phyloP scores from a whole-genome alignment of 2,797 vertebrate species.

The Crax fasciolata region DNA sequence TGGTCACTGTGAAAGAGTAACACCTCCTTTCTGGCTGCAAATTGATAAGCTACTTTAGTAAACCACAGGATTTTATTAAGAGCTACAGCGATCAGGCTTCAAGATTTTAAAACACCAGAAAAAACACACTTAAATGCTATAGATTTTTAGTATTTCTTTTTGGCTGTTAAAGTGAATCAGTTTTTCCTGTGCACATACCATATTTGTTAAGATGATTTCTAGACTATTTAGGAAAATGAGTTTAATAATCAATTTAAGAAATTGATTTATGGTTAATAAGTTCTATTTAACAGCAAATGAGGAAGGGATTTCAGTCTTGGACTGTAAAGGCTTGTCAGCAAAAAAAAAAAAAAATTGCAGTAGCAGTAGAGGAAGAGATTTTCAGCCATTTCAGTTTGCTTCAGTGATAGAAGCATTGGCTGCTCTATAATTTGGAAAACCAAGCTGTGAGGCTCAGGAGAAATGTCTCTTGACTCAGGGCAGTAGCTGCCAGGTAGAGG shows the following conservation, averaged over 20 bases:
- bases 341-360: background rate
- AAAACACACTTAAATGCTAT: background rate
- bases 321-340: background rate
- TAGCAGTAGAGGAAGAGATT: background rate
- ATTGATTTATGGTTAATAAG: background rate
- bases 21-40: background rate
- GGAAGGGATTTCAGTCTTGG: background rate
- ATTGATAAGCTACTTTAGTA: background rate
- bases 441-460: background rate
- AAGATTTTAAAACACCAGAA: background rate
- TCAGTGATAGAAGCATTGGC: background rate
- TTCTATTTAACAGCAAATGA: background rate
- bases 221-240: background rate
- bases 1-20: background rate
- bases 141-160: constrained; percentile 12
- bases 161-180: background rate
- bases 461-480: background rate
- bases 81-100: background rate
- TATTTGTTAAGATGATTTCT: background rate
- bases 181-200: background rate
- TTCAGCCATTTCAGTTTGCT: background rate
- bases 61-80: background rate
- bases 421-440: background rate
- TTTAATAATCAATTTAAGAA: constrained; percentile 3
- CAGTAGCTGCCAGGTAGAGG: background rate